Evolutionary conservation across 1,140 invertebrate genomes (phyloP).

Genomic region (Drosophila ohnishii): DNA sequence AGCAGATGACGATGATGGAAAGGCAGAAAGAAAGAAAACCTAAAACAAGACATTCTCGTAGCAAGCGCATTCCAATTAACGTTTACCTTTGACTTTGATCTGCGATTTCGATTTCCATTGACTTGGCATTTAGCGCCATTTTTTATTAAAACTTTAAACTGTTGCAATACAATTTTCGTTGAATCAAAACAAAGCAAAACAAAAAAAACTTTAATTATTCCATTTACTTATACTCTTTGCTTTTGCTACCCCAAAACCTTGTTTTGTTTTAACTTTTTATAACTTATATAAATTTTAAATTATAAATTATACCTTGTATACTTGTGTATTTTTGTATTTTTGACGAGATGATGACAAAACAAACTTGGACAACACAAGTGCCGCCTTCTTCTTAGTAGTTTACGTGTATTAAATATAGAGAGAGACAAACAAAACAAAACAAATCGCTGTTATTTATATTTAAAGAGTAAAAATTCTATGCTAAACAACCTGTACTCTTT

Average conservation of each 20-base stretch:
- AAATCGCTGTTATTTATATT: conserved; percentile 66
- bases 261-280: conserved; percentile 47
- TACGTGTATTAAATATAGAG: conserved; percentile 61
- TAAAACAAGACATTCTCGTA: conserved; percentile 59
- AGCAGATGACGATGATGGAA: conserved; percentile 31
- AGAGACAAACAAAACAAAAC: conserved; percentile 30
- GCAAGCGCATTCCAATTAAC: conserved; percentile 65
- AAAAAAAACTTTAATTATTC: conserved; percentile 11
- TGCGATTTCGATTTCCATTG: conserved; percentile 23
- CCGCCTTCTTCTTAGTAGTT: conserved; percentile 68
- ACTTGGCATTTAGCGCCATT: conserved; percentile 51
- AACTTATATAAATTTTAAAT: conserved; percentile 35
- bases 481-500: conserved; percentile 63
- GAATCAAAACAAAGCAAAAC: conserved; percentile 9
- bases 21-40: conserved; percentile 17
- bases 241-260: conserved; percentile 61
- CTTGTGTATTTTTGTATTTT: conserved; percentile 32
- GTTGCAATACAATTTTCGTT: conserved; percentile 68
- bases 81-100: conserved; percentile 13
- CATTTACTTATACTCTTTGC: conserved; percentile 41
- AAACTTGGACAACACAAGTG: conserved; percentile 56
- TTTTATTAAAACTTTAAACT: conserved; percentile 42
- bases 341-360: conserved; percentile 52
- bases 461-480: conserved; percentile 60
- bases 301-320: conserved; percentile 19